Evolutionary conservation across 2,113 vertebrate genomes (phyloP).

Genomic region (Solenodon paradoxus): DNA sequence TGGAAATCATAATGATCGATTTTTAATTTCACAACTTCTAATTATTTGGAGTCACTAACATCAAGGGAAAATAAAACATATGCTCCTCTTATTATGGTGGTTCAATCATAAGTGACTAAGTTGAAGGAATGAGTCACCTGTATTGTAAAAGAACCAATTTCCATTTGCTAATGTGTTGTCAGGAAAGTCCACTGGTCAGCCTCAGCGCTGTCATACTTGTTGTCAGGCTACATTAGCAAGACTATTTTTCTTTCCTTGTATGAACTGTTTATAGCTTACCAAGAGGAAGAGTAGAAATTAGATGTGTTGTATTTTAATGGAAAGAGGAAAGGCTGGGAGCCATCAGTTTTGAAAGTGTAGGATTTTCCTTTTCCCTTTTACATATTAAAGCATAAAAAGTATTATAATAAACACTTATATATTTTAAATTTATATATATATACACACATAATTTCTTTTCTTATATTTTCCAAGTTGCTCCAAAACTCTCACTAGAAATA

Average conservation of each 20-base stretch:
- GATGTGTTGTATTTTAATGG: not conserved
- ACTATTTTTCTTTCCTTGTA: constrained; percentile 40
- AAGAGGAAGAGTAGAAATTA: not conserved
- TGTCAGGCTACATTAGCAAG: constrained; percentile 50
- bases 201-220: not conserved
- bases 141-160: constrained; percentile 5
- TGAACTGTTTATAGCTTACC: not conserved
- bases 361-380: not conserved
- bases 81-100: not conserved
- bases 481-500: not conserved
- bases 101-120: constrained; percentile 10
- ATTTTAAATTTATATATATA: not conserved
- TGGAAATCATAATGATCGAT: not conserved
- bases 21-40: constrained; percentile 27
- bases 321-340: not conserved
- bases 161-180: constrained; percentile 50
- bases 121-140: constrained; percentile 49
- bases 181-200: not conserved
- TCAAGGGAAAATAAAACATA: not conserved
- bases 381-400: not conserved
- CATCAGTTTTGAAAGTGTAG: not conserved
- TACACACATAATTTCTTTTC: not conserved
- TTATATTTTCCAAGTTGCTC: not conserved
- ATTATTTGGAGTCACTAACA: not conserved
- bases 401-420: not conserved